Percentiles rank a stretch among this genome's conserved stretches.
phyloP scores from a whole-genome alignment of 2,797 vertebrate species.

The Chelmon rostratus region DNA sequence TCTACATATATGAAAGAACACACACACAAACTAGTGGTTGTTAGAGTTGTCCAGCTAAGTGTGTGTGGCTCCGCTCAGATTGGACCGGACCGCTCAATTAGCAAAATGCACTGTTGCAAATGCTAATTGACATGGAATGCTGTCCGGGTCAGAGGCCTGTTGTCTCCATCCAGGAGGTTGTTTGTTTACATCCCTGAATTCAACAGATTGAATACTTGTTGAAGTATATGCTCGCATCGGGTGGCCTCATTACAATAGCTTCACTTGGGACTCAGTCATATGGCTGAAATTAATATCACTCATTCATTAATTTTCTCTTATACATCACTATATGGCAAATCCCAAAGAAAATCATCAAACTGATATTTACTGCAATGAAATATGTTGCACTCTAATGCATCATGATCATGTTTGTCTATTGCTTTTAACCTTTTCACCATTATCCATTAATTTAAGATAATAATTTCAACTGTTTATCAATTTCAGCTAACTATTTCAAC shows the following conservation, averaged over 20 bases:
- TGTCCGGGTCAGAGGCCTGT: conserved; percentile 39
- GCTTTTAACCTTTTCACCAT: not conserved
- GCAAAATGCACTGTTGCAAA: conserved; percentile 55
- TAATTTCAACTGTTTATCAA: not conserved
- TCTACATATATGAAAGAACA: conserved; percentile 7
- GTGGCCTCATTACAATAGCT: conserved; percentile 4
- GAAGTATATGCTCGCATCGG: conserved; percentile 7
- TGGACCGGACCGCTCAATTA: conserved; percentile 58
- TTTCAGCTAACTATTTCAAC: not conserved
- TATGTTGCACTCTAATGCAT: not conserved
- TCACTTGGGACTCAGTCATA: not conserved
- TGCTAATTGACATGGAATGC: conserved; percentile 57
- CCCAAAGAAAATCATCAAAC: not conserved
- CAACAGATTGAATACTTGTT: conserved; percentile 22
- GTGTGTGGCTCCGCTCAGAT: conserved; percentile 24
- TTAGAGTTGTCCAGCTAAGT: conserved; percentile 24
- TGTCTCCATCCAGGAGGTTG: conserved; percentile 38
- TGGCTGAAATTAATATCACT: not conserved
- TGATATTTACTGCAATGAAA: not conserved
- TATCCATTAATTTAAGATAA: not conserved
- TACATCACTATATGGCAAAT: not conserved
- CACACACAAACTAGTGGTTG: not conserved
- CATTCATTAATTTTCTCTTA: not conserved
- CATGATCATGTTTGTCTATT: too few relatives aligned
- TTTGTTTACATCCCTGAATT: conserved; percentile 51